Conservation (phyloP, 2,888 invertebrate species). For the Apamea anceps region DNA sequence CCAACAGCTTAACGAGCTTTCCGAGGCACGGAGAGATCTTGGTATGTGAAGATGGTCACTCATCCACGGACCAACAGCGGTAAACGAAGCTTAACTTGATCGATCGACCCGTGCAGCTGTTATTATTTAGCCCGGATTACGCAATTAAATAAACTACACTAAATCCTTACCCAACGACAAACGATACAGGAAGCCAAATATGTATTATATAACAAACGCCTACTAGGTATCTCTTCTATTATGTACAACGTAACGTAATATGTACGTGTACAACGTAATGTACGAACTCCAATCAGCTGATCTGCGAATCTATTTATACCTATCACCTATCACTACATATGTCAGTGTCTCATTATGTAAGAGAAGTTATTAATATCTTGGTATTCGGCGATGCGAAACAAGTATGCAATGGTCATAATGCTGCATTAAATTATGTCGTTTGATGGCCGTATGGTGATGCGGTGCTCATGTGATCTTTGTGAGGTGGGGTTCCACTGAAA, state of each 20-base stretch:
- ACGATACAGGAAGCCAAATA: constrained; percentile 13
- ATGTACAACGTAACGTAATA: no score
- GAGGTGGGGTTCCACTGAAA: constrained; percentile 25
- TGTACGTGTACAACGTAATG: background rate
- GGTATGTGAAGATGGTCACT: no score
- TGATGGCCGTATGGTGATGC: constrained; percentile 41
- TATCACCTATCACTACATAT: constrained; percentile 28
- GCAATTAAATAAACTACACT: background rate
- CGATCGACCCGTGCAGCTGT: no score
- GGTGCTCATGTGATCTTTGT: constrained; percentile 45
- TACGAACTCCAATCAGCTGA: constrained; percentile 40
- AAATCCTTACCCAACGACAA: no score
- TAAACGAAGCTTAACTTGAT: no score
- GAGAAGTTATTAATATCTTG: constrained; percentile 22
- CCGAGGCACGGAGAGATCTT: no score
- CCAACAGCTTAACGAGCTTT: no score
- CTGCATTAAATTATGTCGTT: constrained; percentile 33
- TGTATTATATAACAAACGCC: background rate
- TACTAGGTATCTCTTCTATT: background rate
- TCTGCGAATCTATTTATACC: constrained; percentile 40
- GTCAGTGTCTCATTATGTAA: constrained; percentile 48
- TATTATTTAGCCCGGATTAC: no score
- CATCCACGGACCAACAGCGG: no score
- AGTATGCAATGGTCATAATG: constrained; percentile 32
- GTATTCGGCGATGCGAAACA: constrained; percentile 16